phyloP scores from a whole-genome alignment of 2,113 vertebrate genomes.

The Tricholaema leucomelas region DNA sequence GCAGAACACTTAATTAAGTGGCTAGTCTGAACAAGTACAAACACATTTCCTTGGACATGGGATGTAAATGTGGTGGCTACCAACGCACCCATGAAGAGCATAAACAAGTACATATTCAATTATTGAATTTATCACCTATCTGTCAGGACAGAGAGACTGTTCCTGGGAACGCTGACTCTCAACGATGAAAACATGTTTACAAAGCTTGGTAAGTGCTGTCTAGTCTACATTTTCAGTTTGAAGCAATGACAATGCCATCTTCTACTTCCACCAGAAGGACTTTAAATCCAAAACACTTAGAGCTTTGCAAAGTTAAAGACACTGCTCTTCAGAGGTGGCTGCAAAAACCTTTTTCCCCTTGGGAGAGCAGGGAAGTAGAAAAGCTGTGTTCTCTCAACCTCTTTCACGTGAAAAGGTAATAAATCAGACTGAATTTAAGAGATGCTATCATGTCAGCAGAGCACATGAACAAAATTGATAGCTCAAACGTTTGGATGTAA shows the following conservation, averaged over 20 bases:
- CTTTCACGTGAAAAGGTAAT: background rate
- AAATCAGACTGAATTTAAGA: background rate
- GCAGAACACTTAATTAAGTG: slow-evolving; percentile 23
- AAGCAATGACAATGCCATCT: background rate
- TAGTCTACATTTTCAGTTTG: background rate
- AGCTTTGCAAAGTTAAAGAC: background rate
- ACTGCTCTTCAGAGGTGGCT: background rate
- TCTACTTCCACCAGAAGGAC: background rate
- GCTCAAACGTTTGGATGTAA: background rate
- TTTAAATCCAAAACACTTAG: background rate
- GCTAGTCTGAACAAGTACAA: slow-evolving; percentile 42
- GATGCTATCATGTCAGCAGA: background rate
- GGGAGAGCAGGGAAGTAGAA: background rate
- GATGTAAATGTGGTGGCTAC: slow-evolving; percentile 17
- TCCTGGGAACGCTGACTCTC: background rate
- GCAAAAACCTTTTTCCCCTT: background rate
- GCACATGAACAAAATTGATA: background rate
- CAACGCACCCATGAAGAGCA: background rate
- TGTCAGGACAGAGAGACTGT: background rate
- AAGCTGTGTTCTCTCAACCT: background rate
- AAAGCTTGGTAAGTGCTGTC: slow-evolving; percentile 1
- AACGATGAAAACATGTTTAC: background rate
- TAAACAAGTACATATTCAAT: slow-evolving; percentile 7
- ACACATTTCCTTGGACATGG: slow-evolving; percentile 24
- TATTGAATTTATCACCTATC: slow-evolving; percentile 14